Base-by-base conservation (phyloP, 2,888 invertebrate species). In the Clanis bilineata region DNA sequence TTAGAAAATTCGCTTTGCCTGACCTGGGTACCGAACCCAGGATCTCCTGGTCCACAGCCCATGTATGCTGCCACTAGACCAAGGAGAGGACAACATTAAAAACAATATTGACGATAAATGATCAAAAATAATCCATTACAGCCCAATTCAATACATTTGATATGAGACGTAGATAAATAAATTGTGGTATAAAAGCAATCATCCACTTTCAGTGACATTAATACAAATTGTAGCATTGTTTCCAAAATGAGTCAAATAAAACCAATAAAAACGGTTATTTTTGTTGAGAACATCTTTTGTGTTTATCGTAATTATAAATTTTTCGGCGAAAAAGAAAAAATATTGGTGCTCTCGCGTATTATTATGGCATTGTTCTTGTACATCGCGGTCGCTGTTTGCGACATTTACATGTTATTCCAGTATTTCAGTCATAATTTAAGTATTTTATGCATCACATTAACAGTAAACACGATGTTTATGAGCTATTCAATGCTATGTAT, bases 231-330 rank as follows among this genome's bases (percentile, higher is more conserved):
- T 21, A 9, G 6, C 9, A 44, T 10, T 18, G 21, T 28, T 43
- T 36, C 22, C 12, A 23, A 6, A 39, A 58, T 58, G 58, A 36
- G 7, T n/a, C 12, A 23, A 25, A 47, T 58, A 4, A 58, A 58
- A 51, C 15, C 39, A 5, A 18, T 58, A 12, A 58, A 51, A 39
- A 47, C 38, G 1, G 4, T 39, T 9, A n/a, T 22, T 23, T 10
- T 39, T 1, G 23, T 15, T 15, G 58, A 58, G 39, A 58, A 58
- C 15, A 47, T 58, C 12, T n/a, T 58, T 3, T 58, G 58, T 18
- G 21, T 51, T n/a, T 58, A 51, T 21, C 32, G 58, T n/a, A 58
- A 58, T 51, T 51, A 36, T 25, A 18, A 7, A 2, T 15, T 23
- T 0, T 58, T n/a, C 10, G 47, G 18, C 25, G 38, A 23, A 25